Evolutionary conservation across 2,888 invertebrate genomes (phyloP).

Genomic region (Philhelius pedissequus): DNA sequence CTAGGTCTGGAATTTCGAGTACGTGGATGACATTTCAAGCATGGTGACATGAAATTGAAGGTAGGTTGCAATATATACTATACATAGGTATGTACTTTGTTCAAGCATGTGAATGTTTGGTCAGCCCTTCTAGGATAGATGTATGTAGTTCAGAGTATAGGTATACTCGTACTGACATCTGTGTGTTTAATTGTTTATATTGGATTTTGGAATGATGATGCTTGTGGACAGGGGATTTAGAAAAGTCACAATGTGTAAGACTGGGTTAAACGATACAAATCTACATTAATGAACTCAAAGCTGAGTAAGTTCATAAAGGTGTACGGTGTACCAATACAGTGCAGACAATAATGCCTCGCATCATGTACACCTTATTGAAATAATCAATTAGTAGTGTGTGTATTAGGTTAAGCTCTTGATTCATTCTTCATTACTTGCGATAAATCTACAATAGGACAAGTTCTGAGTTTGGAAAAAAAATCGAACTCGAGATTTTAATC

Average conservation of each 20-base stretch:
- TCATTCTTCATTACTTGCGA: neutral
- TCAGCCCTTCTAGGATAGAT: neutral
- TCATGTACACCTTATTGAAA: constrained; percentile 3
- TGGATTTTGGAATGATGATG: neutral
- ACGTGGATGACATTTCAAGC: constrained; percentile 88
- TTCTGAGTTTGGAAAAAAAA: too few species aligned
- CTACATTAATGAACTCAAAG: constrained; percentile 16
- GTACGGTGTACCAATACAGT: neutral
- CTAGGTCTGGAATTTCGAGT: constrained; percentile 90
- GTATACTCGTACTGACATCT: neutral
- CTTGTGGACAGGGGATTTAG: neutral
- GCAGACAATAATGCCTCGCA: neutral
- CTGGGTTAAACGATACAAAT: neutral
- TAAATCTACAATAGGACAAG: too few species aligned
- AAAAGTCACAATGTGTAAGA: neutral
- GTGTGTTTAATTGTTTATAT: constrained; percentile 48
- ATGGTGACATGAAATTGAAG: constrained; percentile 92
- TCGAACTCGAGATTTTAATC: too few species aligned
- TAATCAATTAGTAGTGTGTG: constrained; percentile 54
- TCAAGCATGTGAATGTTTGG: neutral
- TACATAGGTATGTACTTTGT: neutral
- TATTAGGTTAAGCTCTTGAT: constrained; percentile 24
- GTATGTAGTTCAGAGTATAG: too few species aligned
- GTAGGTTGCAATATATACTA: constrained; percentile 75
- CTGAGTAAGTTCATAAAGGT: neutral